Evolutionary conservation across 2,113 vertebrate species (phyloP).

Genomic region (Orycteropus afer): DNA sequence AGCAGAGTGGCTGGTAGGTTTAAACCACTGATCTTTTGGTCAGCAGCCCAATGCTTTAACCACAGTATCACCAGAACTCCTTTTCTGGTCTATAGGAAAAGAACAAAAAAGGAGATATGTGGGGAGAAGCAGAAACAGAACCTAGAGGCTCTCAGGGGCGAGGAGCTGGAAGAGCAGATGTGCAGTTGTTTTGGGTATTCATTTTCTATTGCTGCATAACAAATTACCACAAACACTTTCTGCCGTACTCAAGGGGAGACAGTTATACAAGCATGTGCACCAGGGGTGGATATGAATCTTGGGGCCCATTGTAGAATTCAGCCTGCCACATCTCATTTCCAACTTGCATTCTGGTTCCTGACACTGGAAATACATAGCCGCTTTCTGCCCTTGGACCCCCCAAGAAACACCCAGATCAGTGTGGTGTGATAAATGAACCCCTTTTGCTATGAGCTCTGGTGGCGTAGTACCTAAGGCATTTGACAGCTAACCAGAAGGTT

Average conservation of each 20-base stretch:
- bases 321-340: not conserved
- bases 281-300: not conserved
- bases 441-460: no score
- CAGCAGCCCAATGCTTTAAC: no score
- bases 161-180: rapidly evolving
- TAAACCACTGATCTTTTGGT: no score
- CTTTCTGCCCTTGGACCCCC: not conserved
- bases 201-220: not conserved
- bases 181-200: rapidly evolving
- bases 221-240: no score
- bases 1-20: no score
- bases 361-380: rapidly evolving
- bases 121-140: not conserved
- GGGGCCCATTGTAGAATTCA: not conserved
- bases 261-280: rapidly evolving
- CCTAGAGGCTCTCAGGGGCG: no score
- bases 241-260: not conserved
- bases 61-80: no score
- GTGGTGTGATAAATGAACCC: not conserved
- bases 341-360: not conserved
- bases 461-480: no score
- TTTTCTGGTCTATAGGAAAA: not conserved
- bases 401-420: rapidly evolving
- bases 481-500: no score
- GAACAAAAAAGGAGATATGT: no score